A percentile compares a stretch with the other conserved stretches of the same genome.
phyloP scores from a whole-genome alignment of 2,888 invertebrate species.

The Aradus depressus region DNA sequence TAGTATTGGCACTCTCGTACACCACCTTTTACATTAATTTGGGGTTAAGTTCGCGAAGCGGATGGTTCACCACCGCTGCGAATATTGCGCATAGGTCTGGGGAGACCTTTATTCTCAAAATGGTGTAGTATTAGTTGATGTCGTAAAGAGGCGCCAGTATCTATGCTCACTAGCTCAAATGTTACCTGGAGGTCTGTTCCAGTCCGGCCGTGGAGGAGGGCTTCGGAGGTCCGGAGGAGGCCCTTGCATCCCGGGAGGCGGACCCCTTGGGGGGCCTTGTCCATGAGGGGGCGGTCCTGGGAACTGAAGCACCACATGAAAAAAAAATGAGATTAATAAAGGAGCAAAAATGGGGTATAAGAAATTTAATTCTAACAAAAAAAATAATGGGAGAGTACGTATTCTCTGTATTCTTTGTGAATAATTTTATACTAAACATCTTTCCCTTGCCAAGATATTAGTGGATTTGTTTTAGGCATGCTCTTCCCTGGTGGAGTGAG shows the following conservation, averaged over 20 bases:
- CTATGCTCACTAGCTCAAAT: too few relatives aligned
- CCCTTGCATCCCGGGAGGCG: constrained; percentile 30
- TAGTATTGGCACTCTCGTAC: too few relatives aligned
- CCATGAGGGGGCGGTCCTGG: constrained; percentile 40
- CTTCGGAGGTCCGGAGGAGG: constrained; percentile 32
- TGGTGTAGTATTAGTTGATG: too few relatives aligned
- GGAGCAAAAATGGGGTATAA: not conserved
- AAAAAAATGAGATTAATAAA: not conserved
- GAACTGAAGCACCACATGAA: constrained; percentile 8
- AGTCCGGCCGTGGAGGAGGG: constrained; percentile 45
- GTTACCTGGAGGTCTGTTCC: constrained; percentile 56
- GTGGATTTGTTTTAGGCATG: too few relatives aligned
- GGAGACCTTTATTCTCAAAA: too few relatives aligned
- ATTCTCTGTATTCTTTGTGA: not conserved
- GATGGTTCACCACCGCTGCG: too few relatives aligned
- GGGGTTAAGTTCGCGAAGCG: too few relatives aligned
- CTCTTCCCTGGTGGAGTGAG: too few relatives aligned
- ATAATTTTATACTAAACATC: not conserved
- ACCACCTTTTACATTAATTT: too few relatives aligned
- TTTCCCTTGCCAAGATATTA: not conserved
- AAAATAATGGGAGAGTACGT: not conserved
- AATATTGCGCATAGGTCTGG: too few relatives aligned
- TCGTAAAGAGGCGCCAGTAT: too few relatives aligned
- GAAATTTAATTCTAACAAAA: not conserved
- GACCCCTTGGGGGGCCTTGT: constrained; percentile 45